phyloP scores from a whole-genome alignment of 2,113 vertebrate species.

The Alces alces region DNA sequence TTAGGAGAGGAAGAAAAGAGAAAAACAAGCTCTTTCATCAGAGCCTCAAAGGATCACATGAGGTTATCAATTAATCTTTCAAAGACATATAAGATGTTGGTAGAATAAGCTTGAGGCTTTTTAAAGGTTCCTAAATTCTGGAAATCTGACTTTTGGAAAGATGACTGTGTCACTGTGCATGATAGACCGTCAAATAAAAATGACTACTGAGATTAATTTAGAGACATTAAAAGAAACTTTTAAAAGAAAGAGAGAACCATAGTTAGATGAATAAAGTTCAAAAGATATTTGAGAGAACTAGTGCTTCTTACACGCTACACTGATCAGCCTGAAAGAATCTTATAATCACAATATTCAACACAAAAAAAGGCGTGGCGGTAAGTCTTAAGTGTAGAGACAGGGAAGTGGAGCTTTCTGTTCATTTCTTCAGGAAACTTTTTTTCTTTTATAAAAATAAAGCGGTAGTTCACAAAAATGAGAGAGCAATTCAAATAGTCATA shows the following conservation, averaged over 20 bases:
- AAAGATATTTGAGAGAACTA: not conserved
- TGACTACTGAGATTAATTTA: not conserved
- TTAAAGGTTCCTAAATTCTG: not conserved
- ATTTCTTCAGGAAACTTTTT: not conserved
- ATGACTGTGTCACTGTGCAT: no score
- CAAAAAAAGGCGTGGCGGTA: not conserved
- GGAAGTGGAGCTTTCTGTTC: not conserved
- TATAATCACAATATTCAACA: not conserved
- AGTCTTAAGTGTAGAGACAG: not conserved
- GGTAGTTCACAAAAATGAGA: not conserved
- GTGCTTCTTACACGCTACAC: rapidly evolving
- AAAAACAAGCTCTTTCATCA: not conserved
- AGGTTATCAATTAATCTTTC: not conserved
- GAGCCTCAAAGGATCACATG: not conserved
- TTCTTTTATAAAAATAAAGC: slow-evolving; percentile 1
- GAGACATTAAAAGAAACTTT: not conserved
- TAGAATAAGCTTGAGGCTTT: not conserved
- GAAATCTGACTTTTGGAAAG: not conserved
- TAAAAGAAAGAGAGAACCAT: not conserved
- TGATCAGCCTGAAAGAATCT: slow-evolving; percentile 15
- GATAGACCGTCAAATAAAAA: not conserved
- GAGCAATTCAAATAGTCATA: not conserved
- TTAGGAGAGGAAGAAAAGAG: not conserved
- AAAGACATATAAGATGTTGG: not conserved
- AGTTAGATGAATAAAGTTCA: not conserved